These are phyloP conservation scores for Dryococelus australis DNA, from an alignment of 2,888 invertebrate species.

Conservation along the genomic window DNA sequence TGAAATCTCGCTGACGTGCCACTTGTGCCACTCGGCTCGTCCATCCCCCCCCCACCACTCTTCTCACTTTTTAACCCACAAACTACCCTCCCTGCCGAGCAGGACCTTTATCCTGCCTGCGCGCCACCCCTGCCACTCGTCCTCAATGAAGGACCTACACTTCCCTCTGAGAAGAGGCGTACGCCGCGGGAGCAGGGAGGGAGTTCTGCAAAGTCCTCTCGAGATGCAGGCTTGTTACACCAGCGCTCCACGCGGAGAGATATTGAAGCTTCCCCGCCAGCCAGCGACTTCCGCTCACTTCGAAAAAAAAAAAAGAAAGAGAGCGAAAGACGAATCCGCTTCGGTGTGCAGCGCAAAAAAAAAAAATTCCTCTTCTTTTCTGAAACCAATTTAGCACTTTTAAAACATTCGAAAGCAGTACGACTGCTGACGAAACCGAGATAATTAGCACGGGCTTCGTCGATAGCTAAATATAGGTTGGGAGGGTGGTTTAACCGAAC, in stretches of 20 bases:
- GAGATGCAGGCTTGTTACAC: not conserved
- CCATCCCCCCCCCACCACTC: not conserved
- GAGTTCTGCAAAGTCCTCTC: not conserved
- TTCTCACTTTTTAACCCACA: not conserved
- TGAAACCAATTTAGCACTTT: not conserved
- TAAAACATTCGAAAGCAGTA: not conserved
- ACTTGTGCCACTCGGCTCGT: not conserved
- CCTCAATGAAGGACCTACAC: not conserved
- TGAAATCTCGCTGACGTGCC: slow-evolving; percentile 2
- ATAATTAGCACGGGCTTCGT: not conserved
- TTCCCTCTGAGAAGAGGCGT: not conserved
- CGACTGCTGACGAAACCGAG: not conserved
- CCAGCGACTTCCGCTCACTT: not conserved
- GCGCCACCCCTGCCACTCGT: not conserved
- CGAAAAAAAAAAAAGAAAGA: not conserved
- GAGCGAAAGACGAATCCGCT: not conserved
- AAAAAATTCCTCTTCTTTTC: not conserved
- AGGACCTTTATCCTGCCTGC: not conserved
- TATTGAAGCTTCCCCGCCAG: not conserved
- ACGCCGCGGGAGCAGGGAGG: not conserved
- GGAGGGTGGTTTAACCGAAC: no score
- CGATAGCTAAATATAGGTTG: no score
- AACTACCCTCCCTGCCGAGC: not conserved
- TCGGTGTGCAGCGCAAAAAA: not conserved
- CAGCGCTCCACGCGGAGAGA: not conserved